These are phyloP conservation scores for Blastobasis adustella DNA, from an alignment of 2,888 invertebrate species.

Conservation along the genomic window DNA sequence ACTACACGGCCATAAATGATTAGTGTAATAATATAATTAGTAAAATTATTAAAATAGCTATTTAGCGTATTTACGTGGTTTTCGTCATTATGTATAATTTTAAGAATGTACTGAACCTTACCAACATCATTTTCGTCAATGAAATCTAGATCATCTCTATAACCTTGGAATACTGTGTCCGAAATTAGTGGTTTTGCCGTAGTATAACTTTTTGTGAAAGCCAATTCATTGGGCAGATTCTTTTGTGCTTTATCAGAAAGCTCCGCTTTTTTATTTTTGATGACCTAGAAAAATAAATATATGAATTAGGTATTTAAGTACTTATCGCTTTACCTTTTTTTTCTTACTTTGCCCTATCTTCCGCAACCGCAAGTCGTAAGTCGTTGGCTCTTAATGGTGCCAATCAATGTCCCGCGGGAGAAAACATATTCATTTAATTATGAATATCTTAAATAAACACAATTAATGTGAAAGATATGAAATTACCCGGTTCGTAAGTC, in stretches of 20 bases:
- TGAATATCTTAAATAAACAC: too few species aligned
- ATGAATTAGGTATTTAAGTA: neutral
- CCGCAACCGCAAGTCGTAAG: too few species aligned
- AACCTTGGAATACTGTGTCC: conserved; percentile 76
- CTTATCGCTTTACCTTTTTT: too few species aligned
- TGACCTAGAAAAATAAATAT: conserved; percentile 48
- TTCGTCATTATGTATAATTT: neutral
- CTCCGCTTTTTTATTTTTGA: conserved; percentile 76
- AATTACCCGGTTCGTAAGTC: conserved; percentile 81
- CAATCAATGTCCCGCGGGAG: too few species aligned
- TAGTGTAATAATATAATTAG: neutral
- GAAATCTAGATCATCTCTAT: conserved; percentile 86
- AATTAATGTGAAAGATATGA: too few species aligned
- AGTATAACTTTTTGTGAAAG: conserved; percentile 44
- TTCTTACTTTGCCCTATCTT: too few species aligned
- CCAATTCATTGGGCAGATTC: conserved; percentile 49
- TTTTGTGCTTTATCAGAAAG: conserved; percentile 70
- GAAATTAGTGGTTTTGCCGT: conserved; percentile 48
- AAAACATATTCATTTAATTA: too few species aligned
- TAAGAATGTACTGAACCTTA: conserved; percentile 22
- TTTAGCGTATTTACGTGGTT: too few species aligned
- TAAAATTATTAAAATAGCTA: neutral
- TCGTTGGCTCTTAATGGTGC: too few species aligned
- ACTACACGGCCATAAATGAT: too few species aligned
- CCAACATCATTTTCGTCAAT: conserved; percentile 88